Percentiles rank a stretch among this genome's conserved stretches.
Conservation (phyloP, 2,888 invertebrate species). For the Temnothorax unifasciatus region DNA sequence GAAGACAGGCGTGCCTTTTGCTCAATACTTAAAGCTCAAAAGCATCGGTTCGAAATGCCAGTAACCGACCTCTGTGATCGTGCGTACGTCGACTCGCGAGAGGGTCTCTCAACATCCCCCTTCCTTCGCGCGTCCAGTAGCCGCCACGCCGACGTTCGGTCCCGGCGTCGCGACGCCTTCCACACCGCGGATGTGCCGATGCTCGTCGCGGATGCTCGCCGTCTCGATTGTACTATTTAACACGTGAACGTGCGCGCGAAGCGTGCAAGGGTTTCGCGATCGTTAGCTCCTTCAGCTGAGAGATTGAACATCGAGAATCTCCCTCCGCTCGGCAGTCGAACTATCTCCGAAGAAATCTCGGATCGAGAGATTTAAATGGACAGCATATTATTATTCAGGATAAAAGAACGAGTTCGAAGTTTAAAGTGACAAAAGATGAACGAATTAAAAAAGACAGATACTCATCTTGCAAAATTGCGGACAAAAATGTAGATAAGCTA, state of each 20-base stretch:
- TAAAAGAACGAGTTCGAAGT: not conserved
- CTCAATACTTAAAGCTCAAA: slow-evolving; percentile 54
- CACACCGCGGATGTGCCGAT: slow-evolving; percentile 1
- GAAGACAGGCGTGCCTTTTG: slow-evolving; percentile 67
- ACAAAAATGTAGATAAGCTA: not conserved
- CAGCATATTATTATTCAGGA: not conserved
- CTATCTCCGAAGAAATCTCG: not conserved
- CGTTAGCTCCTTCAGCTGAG: not conserved
- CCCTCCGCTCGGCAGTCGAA: not conserved
- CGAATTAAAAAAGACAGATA: not conserved
- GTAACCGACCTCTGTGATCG: slow-evolving; percentile 51
- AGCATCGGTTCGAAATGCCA: slow-evolving; percentile 39
- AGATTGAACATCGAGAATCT: not conserved
- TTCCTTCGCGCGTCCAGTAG: not conserved
- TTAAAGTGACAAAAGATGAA: slow-evolving; percentile 21
- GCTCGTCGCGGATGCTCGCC: slow-evolving; percentile 24
- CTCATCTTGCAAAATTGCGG: not conserved
- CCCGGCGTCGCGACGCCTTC: not conserved
- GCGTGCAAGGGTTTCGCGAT: not conserved
- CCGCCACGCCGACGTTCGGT: not conserved
- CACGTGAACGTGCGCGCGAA: slow-evolving; percentile 39
- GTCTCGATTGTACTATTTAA: slow-evolving; percentile 51
- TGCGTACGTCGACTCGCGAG: slow-evolving; percentile 37
- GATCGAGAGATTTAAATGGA: not conserved
- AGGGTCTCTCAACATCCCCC: slow-evolving; percentile 16